These are phyloP conservation scores for Portevinia maculata DNA, from an alignment of 2,888 invertebrate genomes.

Conservation along the genomic window DNA sequence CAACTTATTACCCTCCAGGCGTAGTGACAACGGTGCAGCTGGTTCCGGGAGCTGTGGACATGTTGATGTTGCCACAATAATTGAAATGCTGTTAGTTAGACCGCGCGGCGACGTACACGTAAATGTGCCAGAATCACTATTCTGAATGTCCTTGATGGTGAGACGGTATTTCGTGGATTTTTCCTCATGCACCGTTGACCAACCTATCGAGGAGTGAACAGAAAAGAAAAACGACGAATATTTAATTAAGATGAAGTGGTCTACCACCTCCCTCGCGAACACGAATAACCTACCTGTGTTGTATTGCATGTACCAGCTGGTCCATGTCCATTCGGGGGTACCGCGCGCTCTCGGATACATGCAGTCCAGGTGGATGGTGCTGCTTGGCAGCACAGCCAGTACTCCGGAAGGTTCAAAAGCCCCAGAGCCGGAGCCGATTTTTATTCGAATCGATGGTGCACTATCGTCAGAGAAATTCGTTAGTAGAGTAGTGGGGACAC, in stretches of 20 bases:
- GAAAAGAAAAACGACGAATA: slow-evolving; percentile 6
- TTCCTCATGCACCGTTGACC: slow-evolving; percentile 84
- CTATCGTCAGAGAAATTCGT: slow-evolving; percentile 94
- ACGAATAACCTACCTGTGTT: slow-evolving; percentile 86
- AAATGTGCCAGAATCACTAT: slow-evolving; percentile 92
- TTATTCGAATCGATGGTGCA: slow-evolving; percentile 91
- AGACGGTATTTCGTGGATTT: slow-evolving; percentile 91
- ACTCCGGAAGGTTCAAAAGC: slow-evolving; percentile 91
- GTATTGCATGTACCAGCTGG: slow-evolving; percentile 90
- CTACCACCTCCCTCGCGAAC: slow-evolving; percentile 9
- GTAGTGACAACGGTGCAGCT: slow-evolving; percentile 86
- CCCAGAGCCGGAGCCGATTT: slow-evolving; percentile 90
- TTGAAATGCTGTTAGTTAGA: slow-evolving; percentile 85
- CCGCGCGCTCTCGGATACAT: slow-evolving; percentile 89
- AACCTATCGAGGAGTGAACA: slow-evolving; percentile 77
- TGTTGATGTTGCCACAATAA: slow-evolving; percentile 87
- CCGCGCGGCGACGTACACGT: slow-evolving; percentile 93
- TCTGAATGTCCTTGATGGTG: slow-evolving; percentile 91
- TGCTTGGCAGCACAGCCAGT: slow-evolving; percentile 90
- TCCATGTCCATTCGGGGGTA: slow-evolving; percentile 95
- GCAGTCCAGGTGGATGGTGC: slow-evolving; percentile 91
- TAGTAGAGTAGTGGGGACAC: slow-evolving; percentile 92
- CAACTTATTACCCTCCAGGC: slow-evolving; percentile 90
- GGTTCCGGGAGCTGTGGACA: slow-evolving; percentile 86
- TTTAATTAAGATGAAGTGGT: slow-evolving; percentile 73